Percentiles rank a stretch among this genome's conserved stretches.
phyloP scores from a whole-genome alignment of 1,140 invertebrate species.

The Caenorhabditis remanei region DNA sequence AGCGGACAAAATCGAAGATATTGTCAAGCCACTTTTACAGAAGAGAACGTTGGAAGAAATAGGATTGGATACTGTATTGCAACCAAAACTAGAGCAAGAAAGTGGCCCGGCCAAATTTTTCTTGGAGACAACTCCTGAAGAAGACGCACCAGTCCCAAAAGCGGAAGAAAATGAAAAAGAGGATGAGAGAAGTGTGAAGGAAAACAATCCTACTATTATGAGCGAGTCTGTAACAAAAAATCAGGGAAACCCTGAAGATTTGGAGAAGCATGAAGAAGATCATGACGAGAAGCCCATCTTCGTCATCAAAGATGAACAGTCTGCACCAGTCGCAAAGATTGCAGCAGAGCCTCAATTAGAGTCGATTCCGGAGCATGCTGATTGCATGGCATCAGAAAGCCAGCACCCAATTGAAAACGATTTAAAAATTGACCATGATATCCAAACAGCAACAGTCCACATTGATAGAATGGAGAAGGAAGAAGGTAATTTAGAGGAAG shows the following conservation, averaged over 20 bases:
- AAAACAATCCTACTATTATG: neutral
- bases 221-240: too few relatives aligned
- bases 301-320: neutral
- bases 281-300: too few relatives aligned
- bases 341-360: neutral
- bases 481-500: neutral
- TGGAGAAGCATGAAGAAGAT: neutral
- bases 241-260: too few relatives aligned
- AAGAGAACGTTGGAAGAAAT: constrained; percentile 56
- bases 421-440: neutral
- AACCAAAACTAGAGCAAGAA: neutral
- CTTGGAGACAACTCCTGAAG: neutral
- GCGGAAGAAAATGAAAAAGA: neutral
- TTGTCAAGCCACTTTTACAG: constrained; percentile 45
- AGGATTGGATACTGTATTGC: constrained; percentile 52
- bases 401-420: neutral
- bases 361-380: neutral
- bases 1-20: constrained; percentile 58
- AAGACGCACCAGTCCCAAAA: neutral
- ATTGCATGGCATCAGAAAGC: neutral
- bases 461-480: neutral
- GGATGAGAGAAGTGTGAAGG: neutral
- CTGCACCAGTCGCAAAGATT: neutral
- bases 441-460: neutral
- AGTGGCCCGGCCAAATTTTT: neutral